Evolutionary conservation across 2,113 vertebrate genomes (phyloP).

Genomic region (Neopipo cinnamomea): DNA sequence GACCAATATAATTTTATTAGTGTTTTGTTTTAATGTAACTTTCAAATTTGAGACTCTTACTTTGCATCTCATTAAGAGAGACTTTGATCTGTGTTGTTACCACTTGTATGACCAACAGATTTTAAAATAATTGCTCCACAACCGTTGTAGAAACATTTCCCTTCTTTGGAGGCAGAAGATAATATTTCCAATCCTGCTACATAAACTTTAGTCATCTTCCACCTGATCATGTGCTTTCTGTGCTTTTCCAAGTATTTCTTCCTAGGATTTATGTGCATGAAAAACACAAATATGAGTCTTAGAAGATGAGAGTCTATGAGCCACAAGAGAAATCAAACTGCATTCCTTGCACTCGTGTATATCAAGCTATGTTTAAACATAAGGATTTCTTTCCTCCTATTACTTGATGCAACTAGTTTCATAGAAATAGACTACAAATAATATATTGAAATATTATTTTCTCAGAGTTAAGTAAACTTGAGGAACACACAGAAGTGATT

Average conservation of each 20-base stretch:
- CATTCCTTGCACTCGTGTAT: background rate
- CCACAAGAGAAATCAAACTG: background rate
- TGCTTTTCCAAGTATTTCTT: background rate
- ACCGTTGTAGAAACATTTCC: background rate
- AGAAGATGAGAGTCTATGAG: background rate
- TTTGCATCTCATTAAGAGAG: background rate
- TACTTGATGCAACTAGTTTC: background rate
- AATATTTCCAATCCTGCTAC: background rate
- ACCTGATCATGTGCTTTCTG: background rate
- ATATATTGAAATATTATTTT: background rate
- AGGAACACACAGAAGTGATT: background rate
- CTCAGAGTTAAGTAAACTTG: background rate
- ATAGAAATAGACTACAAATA: background rate
- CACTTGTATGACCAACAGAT: background rate
- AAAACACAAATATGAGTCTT: background rate
- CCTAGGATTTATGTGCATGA: background rate
- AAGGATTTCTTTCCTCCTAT: background rate
- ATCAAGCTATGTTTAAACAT: background rate
- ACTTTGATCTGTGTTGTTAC: background rate
- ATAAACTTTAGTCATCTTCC: background rate
- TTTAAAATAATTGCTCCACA: background rate
- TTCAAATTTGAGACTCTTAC: background rate
- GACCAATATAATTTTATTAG: background rate
- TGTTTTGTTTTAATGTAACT: background rate
- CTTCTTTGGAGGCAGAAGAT: background rate